Conservation (phyloP, 1,140 invertebrate species). For the Zaprionus ornatus region DNA sequence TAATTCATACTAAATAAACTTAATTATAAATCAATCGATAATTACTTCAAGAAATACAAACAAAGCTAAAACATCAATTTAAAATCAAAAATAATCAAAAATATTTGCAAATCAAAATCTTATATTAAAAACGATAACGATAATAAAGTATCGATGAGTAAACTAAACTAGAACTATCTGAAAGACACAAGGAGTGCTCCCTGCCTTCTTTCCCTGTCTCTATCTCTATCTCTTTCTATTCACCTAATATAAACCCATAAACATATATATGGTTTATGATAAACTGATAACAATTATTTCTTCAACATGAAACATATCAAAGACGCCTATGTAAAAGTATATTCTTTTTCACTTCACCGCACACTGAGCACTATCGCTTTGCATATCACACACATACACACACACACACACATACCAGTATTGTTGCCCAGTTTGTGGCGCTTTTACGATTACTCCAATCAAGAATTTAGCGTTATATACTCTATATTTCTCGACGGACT, state of each 20-base stretch:
- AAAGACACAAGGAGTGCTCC: too few relatives aligned
- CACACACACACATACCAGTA: constrained; percentile 13
- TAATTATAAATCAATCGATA: constrained; percentile 13
- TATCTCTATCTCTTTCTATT: not conserved
- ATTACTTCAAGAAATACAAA: constrained; percentile 3
- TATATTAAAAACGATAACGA: not conserved
- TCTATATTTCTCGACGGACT: constrained; percentile 8
- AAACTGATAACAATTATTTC: constrained; percentile 13
- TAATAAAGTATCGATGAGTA: not conserved
- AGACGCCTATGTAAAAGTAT: constrained; percentile 60
- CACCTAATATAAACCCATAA: not conserved
- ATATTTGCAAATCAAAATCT: not conserved
- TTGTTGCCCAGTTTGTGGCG: constrained; percentile 37
- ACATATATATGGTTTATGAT: not conserved
- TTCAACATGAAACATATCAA: constrained; percentile 66
- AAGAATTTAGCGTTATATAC: constrained; percentile 27
- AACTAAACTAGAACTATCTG: not conserved
- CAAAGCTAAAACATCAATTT: constrained; percentile 15
- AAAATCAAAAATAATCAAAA: constrained; percentile 3
- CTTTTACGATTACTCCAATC: constrained; percentile 34
- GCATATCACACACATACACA: not conserved
- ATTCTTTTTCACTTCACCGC: constrained; percentile 13
- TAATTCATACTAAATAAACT: constrained; percentile 8
- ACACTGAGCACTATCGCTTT: not conserved
- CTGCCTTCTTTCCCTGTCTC: not conserved